A percentile compares a stretch with the other conserved stretches of the same genome.
Conservation (phyloP, 2,888 invertebrate genomes). For the Furcula furcula region DNA sequence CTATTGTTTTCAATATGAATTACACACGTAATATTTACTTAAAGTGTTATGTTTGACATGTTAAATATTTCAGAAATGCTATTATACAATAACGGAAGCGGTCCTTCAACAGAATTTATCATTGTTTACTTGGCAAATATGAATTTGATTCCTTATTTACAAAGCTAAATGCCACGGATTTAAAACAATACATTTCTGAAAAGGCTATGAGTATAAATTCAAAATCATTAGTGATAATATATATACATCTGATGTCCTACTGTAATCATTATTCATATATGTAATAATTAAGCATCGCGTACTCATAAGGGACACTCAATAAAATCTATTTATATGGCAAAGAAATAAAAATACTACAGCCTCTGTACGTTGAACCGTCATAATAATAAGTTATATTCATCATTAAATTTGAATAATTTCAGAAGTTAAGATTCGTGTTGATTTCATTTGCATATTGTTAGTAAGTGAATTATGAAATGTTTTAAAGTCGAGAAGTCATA, state of each 20-base stretch:
- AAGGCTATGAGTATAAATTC: not conserved
- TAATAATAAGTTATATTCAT: too few species aligned
- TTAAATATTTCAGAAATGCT: conserved; percentile 28
- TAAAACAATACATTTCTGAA: not conserved
- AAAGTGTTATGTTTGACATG: conserved; percentile 16
- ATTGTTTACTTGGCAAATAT: conserved; percentile 18
- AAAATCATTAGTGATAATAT: not conserved
- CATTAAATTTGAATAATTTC: too few species aligned
- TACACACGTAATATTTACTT: conserved; percentile 26
- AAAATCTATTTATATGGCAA: not conserved
- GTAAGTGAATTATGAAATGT: too few species aligned
- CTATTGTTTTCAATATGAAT: conserved; percentile 27
- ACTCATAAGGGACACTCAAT: not conserved
- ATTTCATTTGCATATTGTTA: not conserved
- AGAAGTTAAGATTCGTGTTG: not conserved
- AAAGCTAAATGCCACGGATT: not conserved
- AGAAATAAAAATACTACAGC: not conserved
- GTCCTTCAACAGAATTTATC: conserved; percentile 17
- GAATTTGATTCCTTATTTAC: conserved; percentile 9
- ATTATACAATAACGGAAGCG: conserved; percentile 19
- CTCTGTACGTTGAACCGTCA: not conserved
- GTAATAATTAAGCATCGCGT: too few species aligned
- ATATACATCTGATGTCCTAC: not conserved
- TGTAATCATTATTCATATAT: not conserved
- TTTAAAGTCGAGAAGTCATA: too few species aligned